Evolutionary conservation across 2,797 vertebrate genomes (phyloP).

Genomic region (Antrozous pallidus): DNA sequence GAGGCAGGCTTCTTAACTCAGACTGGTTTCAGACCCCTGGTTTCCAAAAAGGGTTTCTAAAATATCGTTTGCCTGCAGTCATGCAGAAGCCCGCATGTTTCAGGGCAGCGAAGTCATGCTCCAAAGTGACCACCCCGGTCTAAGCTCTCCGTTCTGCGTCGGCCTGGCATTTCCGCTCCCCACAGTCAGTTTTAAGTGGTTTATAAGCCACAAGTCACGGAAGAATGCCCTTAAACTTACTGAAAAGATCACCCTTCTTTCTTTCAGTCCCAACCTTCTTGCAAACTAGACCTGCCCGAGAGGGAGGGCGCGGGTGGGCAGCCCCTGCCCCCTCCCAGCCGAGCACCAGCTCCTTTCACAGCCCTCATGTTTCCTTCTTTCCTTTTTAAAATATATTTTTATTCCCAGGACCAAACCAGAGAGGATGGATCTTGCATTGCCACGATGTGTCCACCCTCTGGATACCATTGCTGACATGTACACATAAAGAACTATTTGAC

Average conservation of each 20-base stretch:
- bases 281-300: not conserved
- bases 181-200: not conserved
- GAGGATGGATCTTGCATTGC: too few relatives aligned
- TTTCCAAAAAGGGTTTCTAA: constrained; percentile 39
- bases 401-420: too few relatives aligned
- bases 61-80: not conserved
- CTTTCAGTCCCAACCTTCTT: not conserved
- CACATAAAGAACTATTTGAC: too few relatives aligned
- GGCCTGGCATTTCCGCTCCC: too few relatives aligned
- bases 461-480: too few relatives aligned
- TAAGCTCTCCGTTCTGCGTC: not conserved
- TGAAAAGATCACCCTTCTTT: not conserved
- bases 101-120: constrained; percentile 13
- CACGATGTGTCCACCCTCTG: too few relatives aligned
- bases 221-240: not conserved
- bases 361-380: too few relatives aligned
- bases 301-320: not conserved
- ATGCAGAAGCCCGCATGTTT: not conserved
- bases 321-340: too few relatives aligned
- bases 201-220: not conserved
- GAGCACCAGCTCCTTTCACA: too few relatives aligned
- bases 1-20: not conserved
- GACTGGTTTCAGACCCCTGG: not conserved
- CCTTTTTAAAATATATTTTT: too few relatives aligned
- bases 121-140: too few relatives aligned